A percentile compares a stretch with the other conserved stretches of the same genome.
phyloP scores from a whole-genome alignment of 2,113 vertebrate species.

The Podarcis muralis region DNA sequence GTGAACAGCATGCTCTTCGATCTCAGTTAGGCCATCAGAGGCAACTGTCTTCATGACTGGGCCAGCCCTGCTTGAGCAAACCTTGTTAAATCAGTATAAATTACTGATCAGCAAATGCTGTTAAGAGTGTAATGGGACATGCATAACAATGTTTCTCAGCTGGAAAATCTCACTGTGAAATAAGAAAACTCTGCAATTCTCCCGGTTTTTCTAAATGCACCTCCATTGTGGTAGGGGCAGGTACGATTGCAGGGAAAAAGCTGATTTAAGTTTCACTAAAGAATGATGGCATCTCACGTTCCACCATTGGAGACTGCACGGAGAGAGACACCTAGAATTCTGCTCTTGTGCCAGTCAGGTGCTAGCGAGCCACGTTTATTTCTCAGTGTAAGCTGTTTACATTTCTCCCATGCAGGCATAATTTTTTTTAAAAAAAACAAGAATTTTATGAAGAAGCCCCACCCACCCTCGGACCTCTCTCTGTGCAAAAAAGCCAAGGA shows the following conservation, averaged over 20 bases:
- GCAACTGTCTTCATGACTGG: too few relatives aligned
- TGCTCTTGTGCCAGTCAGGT: not conserved
- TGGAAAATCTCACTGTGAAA: not conserved
- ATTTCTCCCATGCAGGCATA: not conserved
- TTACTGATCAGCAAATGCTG: not conserved
- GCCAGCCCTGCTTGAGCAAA: not conserved
- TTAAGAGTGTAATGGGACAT: not conserved
- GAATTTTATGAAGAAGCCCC: not conserved
- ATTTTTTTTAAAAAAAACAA: not conserved
- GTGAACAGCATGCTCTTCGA: too few relatives aligned
- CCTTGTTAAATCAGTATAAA: not conserved
- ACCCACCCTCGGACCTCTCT: not conserved
- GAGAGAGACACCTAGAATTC: rapidly evolving
- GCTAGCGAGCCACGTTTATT: not conserved
- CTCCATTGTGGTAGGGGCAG: not conserved
- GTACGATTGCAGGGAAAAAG: not conserved
- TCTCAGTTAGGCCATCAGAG: too few relatives aligned
- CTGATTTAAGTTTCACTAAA: not conserved
- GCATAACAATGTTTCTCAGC: not conserved
- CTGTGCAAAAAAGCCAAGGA: too few relatives aligned
- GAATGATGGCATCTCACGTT: not conserved
- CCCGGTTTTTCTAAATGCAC: not conserved
- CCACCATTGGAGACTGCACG: too few relatives aligned
- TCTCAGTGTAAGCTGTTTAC: conserved; percentile 30
- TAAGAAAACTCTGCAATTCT: not conserved